These are phyloP conservation scores for Meles meles DNA, from an alignment of 2,113 vertebrate species.

Conservation along the genomic window DNA sequence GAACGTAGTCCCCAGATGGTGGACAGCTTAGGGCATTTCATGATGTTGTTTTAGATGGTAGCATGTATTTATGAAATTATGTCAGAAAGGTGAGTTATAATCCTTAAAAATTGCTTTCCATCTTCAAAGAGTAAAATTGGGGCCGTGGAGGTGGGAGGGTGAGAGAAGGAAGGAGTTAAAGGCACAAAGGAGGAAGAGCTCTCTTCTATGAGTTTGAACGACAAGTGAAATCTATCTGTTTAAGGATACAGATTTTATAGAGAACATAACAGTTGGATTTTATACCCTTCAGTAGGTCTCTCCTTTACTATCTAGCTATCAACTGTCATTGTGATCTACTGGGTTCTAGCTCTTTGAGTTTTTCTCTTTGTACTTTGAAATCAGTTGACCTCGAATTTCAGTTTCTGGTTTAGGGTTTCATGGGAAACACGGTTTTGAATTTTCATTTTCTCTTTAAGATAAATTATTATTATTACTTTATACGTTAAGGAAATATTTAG, in stretches of 20 bases:
- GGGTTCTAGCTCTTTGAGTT: not conserved
- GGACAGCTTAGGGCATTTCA: not conserved
- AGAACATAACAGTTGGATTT: conserved; percentile 30
- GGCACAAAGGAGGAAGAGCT: not conserved
- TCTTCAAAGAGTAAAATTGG: conserved; percentile 12
- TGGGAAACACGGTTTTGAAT: not conserved
- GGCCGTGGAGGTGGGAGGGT: not conserved
- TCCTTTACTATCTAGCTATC: not conserved
- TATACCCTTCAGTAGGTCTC: conserved; percentile 14
- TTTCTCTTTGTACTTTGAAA: conserved; percentile 52
- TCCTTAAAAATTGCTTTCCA: conserved; percentile 49
- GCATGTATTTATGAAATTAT: conserved; percentile 34
- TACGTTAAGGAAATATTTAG: conserved; percentile 4
- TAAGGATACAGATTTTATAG: conserved; percentile 4
- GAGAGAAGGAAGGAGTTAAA: not conserved
- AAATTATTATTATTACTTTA: conserved; percentile 14
- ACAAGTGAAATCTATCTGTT: not conserved
- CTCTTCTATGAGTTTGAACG: conserved; percentile 13
- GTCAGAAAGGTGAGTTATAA: conserved; percentile 38
- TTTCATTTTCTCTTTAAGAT: not conserved
- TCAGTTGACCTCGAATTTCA: conserved; percentile 44
- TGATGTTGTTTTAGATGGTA: conserved; percentile 33
- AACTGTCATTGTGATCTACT: not conserved
- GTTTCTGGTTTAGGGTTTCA: not conserved
- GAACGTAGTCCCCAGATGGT: not conserved